Base-by-base conservation (phyloP, 1,140 invertebrate genomes). In the Acromyrmex echinatior region DNA sequence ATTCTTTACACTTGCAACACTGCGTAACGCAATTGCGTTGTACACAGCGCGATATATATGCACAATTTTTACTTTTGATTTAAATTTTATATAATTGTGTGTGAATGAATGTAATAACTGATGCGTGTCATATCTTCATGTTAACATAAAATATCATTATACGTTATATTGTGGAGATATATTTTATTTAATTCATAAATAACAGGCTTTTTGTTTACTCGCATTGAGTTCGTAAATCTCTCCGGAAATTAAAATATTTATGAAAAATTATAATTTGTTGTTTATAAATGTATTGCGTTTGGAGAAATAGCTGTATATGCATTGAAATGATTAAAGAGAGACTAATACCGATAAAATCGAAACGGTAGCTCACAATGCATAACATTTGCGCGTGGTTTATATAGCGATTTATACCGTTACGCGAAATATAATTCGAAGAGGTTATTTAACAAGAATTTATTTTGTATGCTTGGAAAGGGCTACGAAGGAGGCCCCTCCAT, bases 401-500 rank as follows among this genome's bases (percentile, higher is more conserved):
- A 49, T 5, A 51, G 21, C 31, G n/a, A 31, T 5, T 70, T 58
- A 39, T 84, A 84, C 70, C 71, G 70, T 86, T 82, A 76, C 10
- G 65, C 31, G 58, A 21, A 6, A 5, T 21, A 39, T 21, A 66
- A 66, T 86, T 78, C 49, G 21, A 56, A 21, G 35, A 86, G 51
- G 21, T 45, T 35, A 56, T 25, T 16, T 68, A 86, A 86, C 74
- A 77, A 79, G 84, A 12, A 86, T 86, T 79, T 58, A 51, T 78
- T 85, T 86, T 56, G 60, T 79, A 58, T 18, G 35, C n/a, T 2
- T 14, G 18, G 31, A 45, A 60, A 80, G 77, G 49, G 65, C 60
- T 53, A 18, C 58, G n/a, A 66, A 82, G 21, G 56, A 77, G 56
- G 9, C n/a, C 25, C 28, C 3, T 2, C 3, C 49, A 14, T 51